Evolutionary conservation across 2,113 vertebrate genomes (phyloP).

Genomic region (Myotis yumanensis): DNA sequence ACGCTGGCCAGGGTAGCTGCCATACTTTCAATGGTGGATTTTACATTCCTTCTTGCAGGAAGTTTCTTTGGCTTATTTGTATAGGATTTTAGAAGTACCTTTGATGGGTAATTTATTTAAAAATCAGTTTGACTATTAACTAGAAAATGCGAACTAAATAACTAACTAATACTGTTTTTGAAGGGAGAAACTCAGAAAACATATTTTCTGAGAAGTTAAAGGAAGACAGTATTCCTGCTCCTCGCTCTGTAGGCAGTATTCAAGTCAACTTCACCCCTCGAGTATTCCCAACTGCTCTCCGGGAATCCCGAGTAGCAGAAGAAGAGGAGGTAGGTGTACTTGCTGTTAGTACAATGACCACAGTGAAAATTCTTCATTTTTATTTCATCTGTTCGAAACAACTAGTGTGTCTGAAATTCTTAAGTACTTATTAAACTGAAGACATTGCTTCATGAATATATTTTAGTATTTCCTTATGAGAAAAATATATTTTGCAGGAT

Average conservation of each 20-base stretch:
- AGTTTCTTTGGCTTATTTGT: conserved; percentile 4
- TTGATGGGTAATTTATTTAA: not conserved
- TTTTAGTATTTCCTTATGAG: not conserved
- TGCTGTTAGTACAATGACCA: not conserved
- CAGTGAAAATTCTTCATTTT: not conserved
- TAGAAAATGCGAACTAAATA: not conserved
- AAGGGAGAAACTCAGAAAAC: conserved; percentile 73
- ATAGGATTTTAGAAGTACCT: conserved; percentile 46
- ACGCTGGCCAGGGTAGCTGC: not conserved
- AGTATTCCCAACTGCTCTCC: conserved; percentile 92
- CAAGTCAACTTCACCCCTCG: conserved; percentile 91
- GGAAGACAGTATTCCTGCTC: conserved; percentile 82
- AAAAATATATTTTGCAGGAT: conserved; percentile 5
- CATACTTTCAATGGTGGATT: not conserved
- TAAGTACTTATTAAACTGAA: not conserved
- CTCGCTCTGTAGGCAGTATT: conserved; percentile 88
- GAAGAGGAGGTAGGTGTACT: conserved; percentile 91
- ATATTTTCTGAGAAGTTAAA: conserved; percentile 82
- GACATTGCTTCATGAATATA: not conserved
- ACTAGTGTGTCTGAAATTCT: not conserved
- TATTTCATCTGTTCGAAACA: not conserved
- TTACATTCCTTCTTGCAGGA: not conserved
- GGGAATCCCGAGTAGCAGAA: conserved; percentile 90
- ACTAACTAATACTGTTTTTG: conserved; percentile 53
- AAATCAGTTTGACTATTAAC: not conserved